Evolutionary conservation across 1,140 invertebrate species (phyloP).

Genomic region (Pseudomyrmex pallidus): DNA sequence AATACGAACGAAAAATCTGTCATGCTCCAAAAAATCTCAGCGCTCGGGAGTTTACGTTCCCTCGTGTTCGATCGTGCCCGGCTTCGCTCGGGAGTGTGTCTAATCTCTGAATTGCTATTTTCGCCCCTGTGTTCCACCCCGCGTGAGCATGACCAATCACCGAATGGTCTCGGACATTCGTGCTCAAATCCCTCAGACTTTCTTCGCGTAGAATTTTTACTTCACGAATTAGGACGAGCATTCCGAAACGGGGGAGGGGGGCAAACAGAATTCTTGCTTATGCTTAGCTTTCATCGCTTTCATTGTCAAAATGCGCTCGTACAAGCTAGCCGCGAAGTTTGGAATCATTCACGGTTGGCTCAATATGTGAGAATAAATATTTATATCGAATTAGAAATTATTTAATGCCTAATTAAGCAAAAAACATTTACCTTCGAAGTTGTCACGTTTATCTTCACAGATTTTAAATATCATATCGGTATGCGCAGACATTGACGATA

Average conservation of each 20-base stretch:
- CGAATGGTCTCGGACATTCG: constrained; percentile 56
- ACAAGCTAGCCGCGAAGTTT: not conserved
- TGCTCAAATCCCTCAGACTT: constrained; percentile 47
- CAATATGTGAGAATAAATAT: no score
- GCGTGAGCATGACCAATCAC: constrained; percentile 66
- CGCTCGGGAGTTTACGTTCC: not conserved
- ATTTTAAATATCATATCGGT: no score
- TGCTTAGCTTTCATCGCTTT: not conserved
- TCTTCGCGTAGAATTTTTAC: constrained; percentile 52
- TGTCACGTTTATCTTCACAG: no score
- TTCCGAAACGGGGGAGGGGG: no score
- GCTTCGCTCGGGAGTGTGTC: constrained; percentile 56
- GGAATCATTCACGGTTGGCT: no score
- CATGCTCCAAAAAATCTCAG: constrained; percentile 34
- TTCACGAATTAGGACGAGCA: not conserved
- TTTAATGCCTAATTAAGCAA: no score
- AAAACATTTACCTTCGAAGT: no score
- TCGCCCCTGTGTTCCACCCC: constrained; percentile 58
- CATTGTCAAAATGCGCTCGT: not conserved
- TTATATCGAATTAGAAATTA: no score
- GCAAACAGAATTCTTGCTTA: not conserved
- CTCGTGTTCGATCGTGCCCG: constrained; percentile 6
- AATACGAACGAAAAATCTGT: constrained; percentile 55
- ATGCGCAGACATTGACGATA: no score
- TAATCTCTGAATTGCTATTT: constrained; percentile 66